Base-by-base conservation (phyloP, 2,113 vertebrate genomes). In the Conger conger region DNA sequence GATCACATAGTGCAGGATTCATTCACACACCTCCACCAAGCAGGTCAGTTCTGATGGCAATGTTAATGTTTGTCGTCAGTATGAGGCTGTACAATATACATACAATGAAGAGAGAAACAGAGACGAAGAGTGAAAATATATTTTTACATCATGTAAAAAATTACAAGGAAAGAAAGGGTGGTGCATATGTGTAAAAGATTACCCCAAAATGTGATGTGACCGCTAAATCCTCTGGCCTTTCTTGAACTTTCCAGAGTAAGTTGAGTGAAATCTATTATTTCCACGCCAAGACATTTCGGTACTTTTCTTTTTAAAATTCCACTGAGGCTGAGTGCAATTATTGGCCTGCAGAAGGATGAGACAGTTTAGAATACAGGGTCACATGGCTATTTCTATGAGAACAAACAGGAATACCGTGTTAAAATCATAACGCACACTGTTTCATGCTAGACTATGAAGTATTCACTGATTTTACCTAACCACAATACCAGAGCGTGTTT, bases 231-330 rank as follows among this genome's bases (percentile, higher is more conserved):
- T 89, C 81, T 91, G 89, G 92, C 83, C 94, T 96, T 94, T 93
- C 87, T 90, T 88, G 88, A 89, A 90, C 94, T 91, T 92, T 23
- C 20, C 88, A 90, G 83, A 80, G 93, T 30, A 90, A 87, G 86
- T 89, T 86, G 92, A 86, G 0, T 76, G n/a, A 95, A 94, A 93
- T 92, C 93, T 94, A 95, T 94, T 91, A 88, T 92, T 92, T 92
- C 92, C 90, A 92, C 93, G 93, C 93, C 92, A 95, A 94, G 93
- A 93, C 92, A 95, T 94, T 94, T 95, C 93, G 92, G 92, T 91
- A 92, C 60, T 9, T 92, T 92, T 94, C 94, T 93, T 92, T 94
- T 94, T 93, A 91, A 91, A 93, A 93, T 94, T 94, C 91, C 85
- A 88, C 86, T 79, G 83, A 82, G 87, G 85, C 83, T 88, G 87